Evolutionary conservation across 2,113 vertebrate genomes (phyloP).

Genomic region (Dicerorhinus sumatrensis): DNA sequence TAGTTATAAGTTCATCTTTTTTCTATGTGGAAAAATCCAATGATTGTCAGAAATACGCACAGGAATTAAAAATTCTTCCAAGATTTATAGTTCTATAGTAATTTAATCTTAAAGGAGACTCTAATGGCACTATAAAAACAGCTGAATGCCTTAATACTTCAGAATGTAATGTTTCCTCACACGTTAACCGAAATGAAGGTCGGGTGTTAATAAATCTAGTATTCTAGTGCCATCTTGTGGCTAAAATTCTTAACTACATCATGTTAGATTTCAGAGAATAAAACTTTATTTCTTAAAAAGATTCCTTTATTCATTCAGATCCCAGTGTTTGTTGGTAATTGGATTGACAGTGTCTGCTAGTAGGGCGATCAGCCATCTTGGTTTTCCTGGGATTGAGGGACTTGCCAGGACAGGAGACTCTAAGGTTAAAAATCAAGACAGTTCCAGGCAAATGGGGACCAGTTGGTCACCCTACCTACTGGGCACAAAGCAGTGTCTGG

Average conservation of each 20-base stretch:
- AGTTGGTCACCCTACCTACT: not conserved
- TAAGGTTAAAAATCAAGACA: not conserved
- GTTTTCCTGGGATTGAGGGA: not conserved
- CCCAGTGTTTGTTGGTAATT: not conserved
- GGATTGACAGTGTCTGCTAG: not conserved
- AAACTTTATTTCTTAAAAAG: not conserved
- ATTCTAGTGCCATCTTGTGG: constrained; percentile 43
- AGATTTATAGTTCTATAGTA: not conserved
- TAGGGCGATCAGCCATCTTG: not conserved
- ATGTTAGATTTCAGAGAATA: not conserved
- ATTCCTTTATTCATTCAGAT: not conserved
- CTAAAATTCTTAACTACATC: not conserved
- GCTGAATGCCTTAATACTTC: not conserved
- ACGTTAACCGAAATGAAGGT: not conserved
- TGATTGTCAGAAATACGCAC: not conserved
- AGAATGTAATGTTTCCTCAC: accelerated
- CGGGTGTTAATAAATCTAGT: not conserved
- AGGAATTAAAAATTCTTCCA: not conserved
- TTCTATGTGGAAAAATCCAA: not conserved
- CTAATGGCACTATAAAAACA: not conserved
- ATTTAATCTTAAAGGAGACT: not conserved
- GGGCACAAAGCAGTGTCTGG: not conserved
- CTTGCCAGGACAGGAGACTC: accelerated
- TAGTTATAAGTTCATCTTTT: not conserved
- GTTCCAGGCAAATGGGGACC: not conserved